These are phyloP conservation scores for Coenonympha glycerion DNA, from an alignment of 2,888 invertebrate species.

Conservation along the genomic window DNA sequence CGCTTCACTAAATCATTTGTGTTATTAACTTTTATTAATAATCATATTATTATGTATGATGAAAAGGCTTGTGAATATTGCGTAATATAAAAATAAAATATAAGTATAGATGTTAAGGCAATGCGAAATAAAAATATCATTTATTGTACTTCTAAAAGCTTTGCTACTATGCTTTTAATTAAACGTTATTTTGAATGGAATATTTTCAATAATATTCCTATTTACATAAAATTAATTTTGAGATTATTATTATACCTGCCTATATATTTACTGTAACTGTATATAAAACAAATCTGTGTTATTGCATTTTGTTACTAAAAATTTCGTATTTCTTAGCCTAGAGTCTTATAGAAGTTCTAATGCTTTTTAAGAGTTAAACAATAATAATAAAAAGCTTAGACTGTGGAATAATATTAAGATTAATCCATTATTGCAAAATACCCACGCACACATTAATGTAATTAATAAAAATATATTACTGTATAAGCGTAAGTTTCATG, in stretches of 20 bases:
- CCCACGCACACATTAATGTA: conserved; percentile 55
- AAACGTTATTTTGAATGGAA: conserved; percentile 15
- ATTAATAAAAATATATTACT: conserved; percentile 23
- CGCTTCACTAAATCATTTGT: conserved; percentile 23
- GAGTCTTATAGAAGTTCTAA: conserved; percentile 10
- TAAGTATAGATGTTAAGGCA: conserved; percentile 31
- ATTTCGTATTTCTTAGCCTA: conserved; percentile 8
- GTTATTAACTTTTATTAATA: conserved; percentile 12
- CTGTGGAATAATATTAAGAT: conserved; percentile 39
- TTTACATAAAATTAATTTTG: conserved; percentile 17
- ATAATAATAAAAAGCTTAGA: conserved; percentile 43
- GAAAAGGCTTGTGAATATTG: conserved; percentile 62
- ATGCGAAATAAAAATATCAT: conserved; percentile 26
- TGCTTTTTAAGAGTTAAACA: conserved; percentile 26
- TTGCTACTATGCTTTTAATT: conserved; percentile 28
- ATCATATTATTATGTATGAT: conserved; percentile 11
- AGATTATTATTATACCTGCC: conserved; percentile 13
- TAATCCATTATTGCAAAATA: conserved; percentile 45
- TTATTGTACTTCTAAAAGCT: conserved; percentile 22
- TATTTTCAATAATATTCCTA: conserved; percentile 18
- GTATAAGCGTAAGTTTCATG: conserved; percentile 31
- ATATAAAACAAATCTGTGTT: conserved; percentile 1
- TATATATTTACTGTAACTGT: conserved; percentile 4
- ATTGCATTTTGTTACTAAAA: conserved; percentile 6
- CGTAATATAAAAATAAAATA: too few relatives aligned